phyloP scores from a whole-genome alignment of 2,797 vertebrate species.

The Heliangelus exortis region DNA sequence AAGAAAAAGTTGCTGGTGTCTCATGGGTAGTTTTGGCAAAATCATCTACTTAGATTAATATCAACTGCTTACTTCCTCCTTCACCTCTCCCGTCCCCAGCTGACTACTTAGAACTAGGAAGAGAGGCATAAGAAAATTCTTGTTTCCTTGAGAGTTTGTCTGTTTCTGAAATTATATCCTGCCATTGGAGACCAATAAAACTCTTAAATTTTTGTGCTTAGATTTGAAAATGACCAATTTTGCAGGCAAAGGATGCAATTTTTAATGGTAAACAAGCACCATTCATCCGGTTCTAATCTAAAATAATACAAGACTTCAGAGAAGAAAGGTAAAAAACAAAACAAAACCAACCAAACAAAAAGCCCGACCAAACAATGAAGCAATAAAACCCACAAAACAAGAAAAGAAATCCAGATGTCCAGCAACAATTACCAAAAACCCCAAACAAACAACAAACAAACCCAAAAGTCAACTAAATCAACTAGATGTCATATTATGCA shows the following conservation, averaged over 20 bases:
- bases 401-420: neutral
- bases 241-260: slow-evolving; percentile 13
- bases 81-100: slow-evolving; percentile 32
- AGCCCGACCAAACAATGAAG: no score
- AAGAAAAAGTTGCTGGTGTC: slow-evolving; percentile 22
- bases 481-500: neutral
- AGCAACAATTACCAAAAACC: neutral
- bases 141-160: slow-evolving; percentile 31
- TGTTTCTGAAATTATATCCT: slow-evolving; percentile 53
- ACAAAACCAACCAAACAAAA: no score
- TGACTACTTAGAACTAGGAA: slow-evolving; percentile 31
- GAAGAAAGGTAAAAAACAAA: neutral
- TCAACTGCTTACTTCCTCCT: slow-evolving; percentile 39
- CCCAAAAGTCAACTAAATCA: neutral
- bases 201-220: slow-evolving; percentile 25
- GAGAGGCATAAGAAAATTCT: slow-evolving; percentile 21
- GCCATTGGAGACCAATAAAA: slow-evolving; percentile 45
- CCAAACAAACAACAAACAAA: no score
- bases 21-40: slow-evolving; percentile 62
- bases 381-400: neutral
- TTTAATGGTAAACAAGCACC: slow-evolving; percentile 33
- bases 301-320: neutral
- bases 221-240: slow-evolving; percentile 44
- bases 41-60: slow-evolving; percentile 49
- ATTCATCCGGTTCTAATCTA: neutral